These are phyloP conservation scores for Protodeltote pygarga DNA, from an alignment of 2,888 invertebrate species.

Conservation along the genomic window DNA sequence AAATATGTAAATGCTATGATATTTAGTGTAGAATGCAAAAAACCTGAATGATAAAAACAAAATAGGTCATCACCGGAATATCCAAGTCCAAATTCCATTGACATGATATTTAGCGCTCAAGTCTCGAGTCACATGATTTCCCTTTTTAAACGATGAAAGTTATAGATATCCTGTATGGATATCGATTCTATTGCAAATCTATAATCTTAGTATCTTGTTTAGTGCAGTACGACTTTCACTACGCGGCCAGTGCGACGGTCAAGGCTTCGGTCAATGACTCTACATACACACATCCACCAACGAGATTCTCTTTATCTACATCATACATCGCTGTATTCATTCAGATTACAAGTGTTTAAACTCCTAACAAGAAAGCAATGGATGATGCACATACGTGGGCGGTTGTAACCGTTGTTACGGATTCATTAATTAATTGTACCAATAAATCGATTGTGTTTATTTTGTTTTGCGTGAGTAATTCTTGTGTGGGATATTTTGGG, in stretches of 20 bases:
- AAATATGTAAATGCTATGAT: no score
- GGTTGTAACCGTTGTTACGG: background rate
- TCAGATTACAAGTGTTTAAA: background rate
- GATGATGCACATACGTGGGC: constrained; percentile 5
- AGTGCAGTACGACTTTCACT: constrained; percentile 64
- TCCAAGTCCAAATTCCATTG: background rate
- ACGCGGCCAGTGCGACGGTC: constrained; percentile 63
- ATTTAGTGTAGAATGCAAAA: no score
- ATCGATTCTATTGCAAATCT: constrained; percentile 33
- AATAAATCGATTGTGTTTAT: constrained; percentile 31
- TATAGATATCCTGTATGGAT: background rate
- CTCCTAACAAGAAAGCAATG: constrained; percentile 19
- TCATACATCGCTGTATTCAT: constrained; percentile 40
- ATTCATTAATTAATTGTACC: constrained; percentile 18
- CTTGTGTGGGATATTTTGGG: constrained; percentile 4
- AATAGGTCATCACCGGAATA: no score
- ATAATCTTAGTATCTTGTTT: constrained; percentile 37
- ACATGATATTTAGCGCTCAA: background rate
- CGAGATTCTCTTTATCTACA: constrained; percentile 1
- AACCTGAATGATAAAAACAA: no score
- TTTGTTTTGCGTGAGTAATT: constrained; percentile 20
- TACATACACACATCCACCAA: constrained; percentile 2
- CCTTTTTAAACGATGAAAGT: constrained; percentile 9
- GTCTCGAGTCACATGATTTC: background rate
- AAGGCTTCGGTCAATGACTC: constrained; percentile 69